Evolutionary conservation across 2,797 vertebrate species (phyloP).

Genomic region (Chanos chanos): DNA sequence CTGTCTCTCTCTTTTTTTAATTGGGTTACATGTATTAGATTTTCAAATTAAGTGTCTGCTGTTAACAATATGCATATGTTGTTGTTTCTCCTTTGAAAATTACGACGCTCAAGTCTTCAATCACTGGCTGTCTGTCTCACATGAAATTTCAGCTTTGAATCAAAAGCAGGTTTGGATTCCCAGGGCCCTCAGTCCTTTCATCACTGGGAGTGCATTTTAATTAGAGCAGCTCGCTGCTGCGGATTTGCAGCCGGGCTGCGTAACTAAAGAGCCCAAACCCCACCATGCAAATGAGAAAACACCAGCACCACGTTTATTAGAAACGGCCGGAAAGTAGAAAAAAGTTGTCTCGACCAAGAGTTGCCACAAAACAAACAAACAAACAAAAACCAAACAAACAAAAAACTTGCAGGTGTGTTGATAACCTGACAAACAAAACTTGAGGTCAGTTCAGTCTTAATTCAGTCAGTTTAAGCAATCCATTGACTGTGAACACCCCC

Average conservation of each 20-base stretch:
- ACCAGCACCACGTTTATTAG: slow-evolving; percentile 47
- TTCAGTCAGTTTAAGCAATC: too few relatives aligned
- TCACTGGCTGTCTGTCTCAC: slow-evolving; percentile 64
- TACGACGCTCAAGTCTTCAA: slow-evolving; percentile 64
- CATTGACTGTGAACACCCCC: too few relatives aligned
- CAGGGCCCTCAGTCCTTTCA: slow-evolving; percentile 57
- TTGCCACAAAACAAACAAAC: too few relatives aligned
- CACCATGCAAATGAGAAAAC: slow-evolving; percentile 52
- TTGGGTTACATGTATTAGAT: slow-evolving; percentile 57
- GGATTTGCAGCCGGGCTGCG: slow-evolving; percentile 49
- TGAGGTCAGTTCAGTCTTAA: too few relatives aligned
- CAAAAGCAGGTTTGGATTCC: slow-evolving; percentile 70
- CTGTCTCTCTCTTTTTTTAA: slow-evolving; percentile 49
- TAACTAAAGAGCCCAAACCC: slow-evolving; percentile 53
- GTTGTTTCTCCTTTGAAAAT: slow-evolving; percentile 66
- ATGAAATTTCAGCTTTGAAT: slow-evolving; percentile 64
- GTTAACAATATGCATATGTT: slow-evolving; percentile 66
- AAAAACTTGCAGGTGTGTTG: too few relatives aligned
- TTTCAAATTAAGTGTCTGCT: slow-evolving; percentile 64
- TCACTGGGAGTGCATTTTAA: slow-evolving; percentile 62
- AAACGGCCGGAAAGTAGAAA: slow-evolving; percentile 48
- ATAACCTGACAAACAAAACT: too few relatives aligned
- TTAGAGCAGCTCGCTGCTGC: slow-evolving; percentile 55
- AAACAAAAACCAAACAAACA: too few relatives aligned
- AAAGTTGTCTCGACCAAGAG: slow-evolving; percentile 39